These are phyloP conservation scores for Hemithea aestivaria DNA, from an alignment of 2,888 invertebrate species.

Conservation along the genomic window DNA sequence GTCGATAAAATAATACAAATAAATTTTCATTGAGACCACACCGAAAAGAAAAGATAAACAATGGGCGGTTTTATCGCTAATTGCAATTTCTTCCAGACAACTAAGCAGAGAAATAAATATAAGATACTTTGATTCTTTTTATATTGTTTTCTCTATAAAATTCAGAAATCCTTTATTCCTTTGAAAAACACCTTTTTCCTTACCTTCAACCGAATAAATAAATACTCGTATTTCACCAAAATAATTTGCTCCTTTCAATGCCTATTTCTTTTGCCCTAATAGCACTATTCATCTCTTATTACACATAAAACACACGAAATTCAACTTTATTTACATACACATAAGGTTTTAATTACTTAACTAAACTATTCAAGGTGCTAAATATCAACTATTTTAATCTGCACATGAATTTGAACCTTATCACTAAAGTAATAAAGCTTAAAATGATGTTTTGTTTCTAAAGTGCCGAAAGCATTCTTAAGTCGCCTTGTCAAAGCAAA, in stretches of 20 bases:
- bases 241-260: conserved; percentile 15
- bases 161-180: no score
- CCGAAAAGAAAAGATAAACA: no score
- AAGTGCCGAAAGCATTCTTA: conserved; percentile 7
- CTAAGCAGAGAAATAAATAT: no score
- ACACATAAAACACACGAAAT: conserved; percentile 1
- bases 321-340: not conserved
- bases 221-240: conserved; percentile 1
- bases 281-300: conserved; percentile 13
- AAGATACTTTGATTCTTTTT: no score
- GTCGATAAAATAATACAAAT: no score
- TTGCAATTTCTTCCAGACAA: no score
- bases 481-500: conserved; percentile 5
- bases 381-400: not conserved
- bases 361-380: no score
- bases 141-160: no score
- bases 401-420: conserved; percentile 1
- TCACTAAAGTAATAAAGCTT: not conserved
- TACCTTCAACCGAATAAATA: not conserved
- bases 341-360: no score
- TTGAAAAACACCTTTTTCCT: not conserved
- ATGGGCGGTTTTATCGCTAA: no score
- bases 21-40: no score
- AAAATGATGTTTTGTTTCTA: not conserved
- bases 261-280: conserved; percentile 16